A percentile compares a stretch with the other conserved stretches of the same genome.
These are phyloP conservation scores for Scaptomyza polygonia DNA, from an alignment of 2,888 invertebrate species.

Conservation along the genomic window DNA sequence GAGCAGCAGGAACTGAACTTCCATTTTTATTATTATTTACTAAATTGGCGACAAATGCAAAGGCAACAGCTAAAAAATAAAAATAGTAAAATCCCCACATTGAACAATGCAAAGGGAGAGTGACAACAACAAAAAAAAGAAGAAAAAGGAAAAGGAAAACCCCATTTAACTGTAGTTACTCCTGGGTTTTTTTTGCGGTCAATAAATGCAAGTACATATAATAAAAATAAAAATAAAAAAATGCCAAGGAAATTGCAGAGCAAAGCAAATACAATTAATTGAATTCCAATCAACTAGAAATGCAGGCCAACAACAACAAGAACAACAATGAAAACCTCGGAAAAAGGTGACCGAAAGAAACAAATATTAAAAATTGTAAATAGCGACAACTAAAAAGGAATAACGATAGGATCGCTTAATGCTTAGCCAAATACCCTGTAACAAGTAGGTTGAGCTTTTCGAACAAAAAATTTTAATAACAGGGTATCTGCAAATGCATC, in stretches of 20 bases:
- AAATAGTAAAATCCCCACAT: conserved; percentile 33
- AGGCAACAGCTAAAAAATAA: conserved; percentile 49
- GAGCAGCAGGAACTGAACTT: conserved; percentile 71
- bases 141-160: conserved; percentile 33
- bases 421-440: neutral
- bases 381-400: conserved; percentile 16
- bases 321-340: conserved; percentile 38
- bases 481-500: conserved; percentile 33
- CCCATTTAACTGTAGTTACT: conserved; percentile 72
- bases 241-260: conserved; percentile 79
- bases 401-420: neutral
- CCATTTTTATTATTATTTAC: conserved; percentile 75
- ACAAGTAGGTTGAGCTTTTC: no score
- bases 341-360: conserved; percentile 45
- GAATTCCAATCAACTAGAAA: conserved; percentile 82
- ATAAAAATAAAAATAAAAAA: no score
- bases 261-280: conserved; percentile 82
- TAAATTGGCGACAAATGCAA: conserved; percentile 81
- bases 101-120: conserved; percentile 51
- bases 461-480: no score
- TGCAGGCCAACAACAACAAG: conserved; percentile 57
- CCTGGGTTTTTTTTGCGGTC: conserved; percentile 32
- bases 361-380: conserved; percentile 68
- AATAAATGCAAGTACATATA: conserved; percentile 77
- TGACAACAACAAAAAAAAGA: conserved; percentile 24